A percentile compares a stretch with the other conserved stretches of the same genome.
Evolutionary conservation across 1,140 invertebrate genomes (phyloP).

Genomic region (Drosophila sproati): DNA sequence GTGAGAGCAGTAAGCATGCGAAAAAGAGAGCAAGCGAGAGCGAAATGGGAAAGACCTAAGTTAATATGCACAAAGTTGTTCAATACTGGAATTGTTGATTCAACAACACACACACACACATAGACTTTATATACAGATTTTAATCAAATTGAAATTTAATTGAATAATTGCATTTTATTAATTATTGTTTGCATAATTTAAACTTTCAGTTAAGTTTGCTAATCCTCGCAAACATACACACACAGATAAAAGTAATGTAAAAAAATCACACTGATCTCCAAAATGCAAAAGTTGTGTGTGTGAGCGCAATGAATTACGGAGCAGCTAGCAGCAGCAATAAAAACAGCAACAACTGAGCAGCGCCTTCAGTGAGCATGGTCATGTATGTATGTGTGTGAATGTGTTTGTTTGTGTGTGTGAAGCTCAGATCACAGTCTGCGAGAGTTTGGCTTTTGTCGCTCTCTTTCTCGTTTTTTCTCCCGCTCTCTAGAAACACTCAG

Average conservation of each 20-base stretch:
- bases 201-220: not conserved
- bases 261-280: conserved; percentile 8
- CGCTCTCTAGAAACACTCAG: not conserved
- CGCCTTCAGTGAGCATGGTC: not conserved
- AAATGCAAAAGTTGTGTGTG: conserved; percentile 18
- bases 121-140: not conserved
- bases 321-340: conserved; percentile 9
- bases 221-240: conserved; percentile 22
- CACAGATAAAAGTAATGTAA: not conserved
- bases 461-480: conserved; percentile 1
- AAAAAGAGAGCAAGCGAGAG: not conserved
- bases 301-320: conserved; percentile 25
- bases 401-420: not conserved
- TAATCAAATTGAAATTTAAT: not conserved
- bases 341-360: conserved; percentile 16
- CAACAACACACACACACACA: not conserved
- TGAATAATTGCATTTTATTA: not conserved
- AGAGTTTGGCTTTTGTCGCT: conserved; percentile 13
- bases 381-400: not conserved
- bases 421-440: conserved; percentile 14
- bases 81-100: conserved; percentile 4
- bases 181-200: conserved; percentile 31
- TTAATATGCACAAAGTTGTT: conserved; percentile 2
- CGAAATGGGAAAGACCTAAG: not conserved
- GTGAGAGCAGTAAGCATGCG: not conserved